Conservation (phyloP, 1,140 invertebrate genomes). For the Chironomus tepperi region DNA sequence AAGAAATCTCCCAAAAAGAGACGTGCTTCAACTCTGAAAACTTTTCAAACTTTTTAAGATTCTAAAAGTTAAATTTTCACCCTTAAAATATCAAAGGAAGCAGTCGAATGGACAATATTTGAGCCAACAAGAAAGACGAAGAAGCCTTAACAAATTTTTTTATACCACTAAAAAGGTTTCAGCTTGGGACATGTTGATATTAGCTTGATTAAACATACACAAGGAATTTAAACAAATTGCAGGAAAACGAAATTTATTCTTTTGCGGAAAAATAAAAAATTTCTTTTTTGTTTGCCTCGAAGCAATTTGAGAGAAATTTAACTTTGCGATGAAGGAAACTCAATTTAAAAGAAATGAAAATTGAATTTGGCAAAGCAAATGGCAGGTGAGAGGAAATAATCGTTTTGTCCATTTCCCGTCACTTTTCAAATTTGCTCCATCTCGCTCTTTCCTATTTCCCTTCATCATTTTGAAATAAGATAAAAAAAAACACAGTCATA, state of each 20-base stretch:
- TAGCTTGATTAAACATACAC: constrained; percentile 8
- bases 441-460: not conserved
- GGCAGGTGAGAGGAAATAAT: constrained; percentile 11
- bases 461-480: too few relatives aligned
- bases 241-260: not conserved
- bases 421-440: not conserved
- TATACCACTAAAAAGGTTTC: not conserved
- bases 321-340: not conserved
- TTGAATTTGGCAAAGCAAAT: constrained; percentile 10
- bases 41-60: too few relatives aligned
- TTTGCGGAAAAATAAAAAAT: not conserved
- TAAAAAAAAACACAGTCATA: not conserved
- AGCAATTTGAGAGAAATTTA: not conserved
- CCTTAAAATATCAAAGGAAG: too few relatives aligned
- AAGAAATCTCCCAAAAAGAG: too few relatives aligned
- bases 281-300: not conserved
- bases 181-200: not conserved
- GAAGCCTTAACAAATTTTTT: too few relatives aligned
- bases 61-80: too few relatives aligned
- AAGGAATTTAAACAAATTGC: not conserved
- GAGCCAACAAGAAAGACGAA: too few relatives aligned
- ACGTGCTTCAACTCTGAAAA: too few relatives aligned
- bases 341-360: constrained; percentile 7
- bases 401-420: constrained; percentile 3
- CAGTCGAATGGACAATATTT: too few relatives aligned